Percentiles rank a stretch among this genome's conserved stretches.
These are phyloP conservation scores for Ethmia dodecea DNA, from an alignment of 2,888 invertebrate species.

Conservation along the genomic window DNA sequence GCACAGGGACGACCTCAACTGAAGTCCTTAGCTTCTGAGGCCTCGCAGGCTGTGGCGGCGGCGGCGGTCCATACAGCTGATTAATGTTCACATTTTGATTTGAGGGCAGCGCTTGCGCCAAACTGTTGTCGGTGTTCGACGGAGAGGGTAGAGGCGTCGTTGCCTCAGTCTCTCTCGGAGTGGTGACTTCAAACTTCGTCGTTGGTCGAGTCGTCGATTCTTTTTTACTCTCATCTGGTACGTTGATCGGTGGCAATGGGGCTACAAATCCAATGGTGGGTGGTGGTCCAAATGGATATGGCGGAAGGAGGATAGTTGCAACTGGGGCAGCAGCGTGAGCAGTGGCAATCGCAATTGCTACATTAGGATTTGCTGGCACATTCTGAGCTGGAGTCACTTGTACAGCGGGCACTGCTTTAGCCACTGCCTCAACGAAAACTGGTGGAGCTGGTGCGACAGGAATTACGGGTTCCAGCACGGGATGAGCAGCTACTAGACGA, in stretches of 20 bases:
- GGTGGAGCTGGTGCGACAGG: conserved; percentile 28
- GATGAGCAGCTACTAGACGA: conserved; percentile 51
- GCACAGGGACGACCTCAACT: conserved; percentile 62
- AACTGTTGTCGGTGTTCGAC: conserved; percentile 50
- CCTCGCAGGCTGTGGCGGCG: conserved; percentile 19
- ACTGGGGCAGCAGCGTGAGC: conserved; percentile 65
- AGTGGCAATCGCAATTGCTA: conserved; percentile 64
- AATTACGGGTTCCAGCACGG: conserved; percentile 19
- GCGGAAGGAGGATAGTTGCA: conserved; percentile 60
- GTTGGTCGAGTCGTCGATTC: conserved; percentile 48
- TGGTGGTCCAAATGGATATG: conserved; percentile 63
- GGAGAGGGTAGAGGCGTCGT: conserved; percentile 47
- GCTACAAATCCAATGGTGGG: conserved; percentile 49
- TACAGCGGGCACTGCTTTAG: conserved; percentile 8
- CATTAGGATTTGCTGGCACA: conserved; percentile 44
- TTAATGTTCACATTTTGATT: conserved; percentile 53
- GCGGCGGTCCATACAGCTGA: conserved; percentile 39
- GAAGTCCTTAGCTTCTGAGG: conserved; percentile 57
- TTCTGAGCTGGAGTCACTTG: conserved; percentile 26
- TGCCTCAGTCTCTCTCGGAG: conserved; percentile 40
- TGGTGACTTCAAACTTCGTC: conserved; percentile 32
- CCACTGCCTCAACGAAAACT: conserved; percentile 25
- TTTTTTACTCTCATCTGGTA: conserved; percentile 36
- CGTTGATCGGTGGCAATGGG: conserved; percentile 33
- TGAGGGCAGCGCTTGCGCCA: conserved; percentile 53